A percentile compares a stretch with the other conserved stretches of the same genome.
phyloP scores from a whole-genome alignment of 2,113 vertebrate species.

The Sakesphorus luctuosus region DNA sequence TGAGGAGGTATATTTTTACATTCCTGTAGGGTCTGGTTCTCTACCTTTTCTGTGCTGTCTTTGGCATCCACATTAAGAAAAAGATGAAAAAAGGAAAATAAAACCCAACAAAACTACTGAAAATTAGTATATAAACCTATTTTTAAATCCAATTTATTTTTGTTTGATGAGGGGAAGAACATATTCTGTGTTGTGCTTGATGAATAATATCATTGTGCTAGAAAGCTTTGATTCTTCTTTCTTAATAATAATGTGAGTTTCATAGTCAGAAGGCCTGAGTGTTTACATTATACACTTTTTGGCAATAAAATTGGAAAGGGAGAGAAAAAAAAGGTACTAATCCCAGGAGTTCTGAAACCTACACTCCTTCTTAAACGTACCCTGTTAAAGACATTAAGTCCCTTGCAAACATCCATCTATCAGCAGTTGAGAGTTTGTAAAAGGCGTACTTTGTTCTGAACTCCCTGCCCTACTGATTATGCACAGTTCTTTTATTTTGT shows the following conservation, averaged over 20 bases:
- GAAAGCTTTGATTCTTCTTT: neutral
- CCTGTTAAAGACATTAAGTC: constrained; percentile 79
- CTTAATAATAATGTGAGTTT: constrained; percentile 20
- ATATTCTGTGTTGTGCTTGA: neutral
- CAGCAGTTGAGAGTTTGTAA: constrained; percentile 71
- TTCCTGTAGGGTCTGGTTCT: constrained; percentile 26
- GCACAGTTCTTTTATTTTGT: constrained; percentile 67
- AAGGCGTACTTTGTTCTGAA: constrained; percentile 72
- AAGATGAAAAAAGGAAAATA: neutral
- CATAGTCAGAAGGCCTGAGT: constrained; percentile 8
- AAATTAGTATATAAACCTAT: neutral
- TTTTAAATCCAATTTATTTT: constrained; percentile 31
- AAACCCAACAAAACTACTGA: neutral
- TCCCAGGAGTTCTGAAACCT: constrained; percentile 72
- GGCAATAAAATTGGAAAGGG: constrained; percentile 71
- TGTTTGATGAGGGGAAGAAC: neutral
- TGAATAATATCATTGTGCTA: constrained; percentile 58
- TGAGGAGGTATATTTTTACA: constrained; percentile 25
- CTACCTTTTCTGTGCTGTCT: constrained; percentile 43
- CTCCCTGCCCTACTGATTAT: constrained; percentile 75
- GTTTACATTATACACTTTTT: constrained; percentile 62
- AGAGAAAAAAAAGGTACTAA: constrained; percentile 27
- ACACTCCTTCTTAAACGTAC: constrained; percentile 62
- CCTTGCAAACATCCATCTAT: constrained; percentile 75
- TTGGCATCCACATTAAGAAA: constrained; percentile 40